Evolutionary conservation across 2,113 vertebrate species (phyloP).

Genomic region (Romanogobio albipinnatus): DNA sequence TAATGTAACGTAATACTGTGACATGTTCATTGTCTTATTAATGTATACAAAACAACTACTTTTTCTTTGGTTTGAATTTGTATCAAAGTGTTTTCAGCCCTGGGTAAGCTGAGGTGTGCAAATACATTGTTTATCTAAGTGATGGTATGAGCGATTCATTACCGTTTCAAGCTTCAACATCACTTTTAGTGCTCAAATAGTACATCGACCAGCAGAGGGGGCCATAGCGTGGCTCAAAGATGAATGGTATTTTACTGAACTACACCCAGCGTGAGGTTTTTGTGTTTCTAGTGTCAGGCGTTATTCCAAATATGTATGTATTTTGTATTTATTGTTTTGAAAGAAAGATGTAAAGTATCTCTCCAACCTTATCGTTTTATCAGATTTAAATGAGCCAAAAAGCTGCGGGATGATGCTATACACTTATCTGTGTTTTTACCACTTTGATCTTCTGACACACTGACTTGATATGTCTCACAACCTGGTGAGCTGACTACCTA

Average conservation of each 20-base stretch:
- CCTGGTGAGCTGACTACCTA: not conserved
- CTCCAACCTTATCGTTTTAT: not conserved
- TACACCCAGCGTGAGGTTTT: not conserved
- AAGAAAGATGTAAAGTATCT: not conserved
- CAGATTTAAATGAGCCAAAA: not conserved
- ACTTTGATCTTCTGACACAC: slow-evolving; percentile 6
- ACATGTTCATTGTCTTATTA: not conserved
- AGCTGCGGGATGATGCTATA: not conserved
- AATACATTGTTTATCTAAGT: not conserved
- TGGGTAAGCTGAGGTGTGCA: not conserved
- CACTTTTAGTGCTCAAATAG: not conserved
- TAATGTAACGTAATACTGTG: not conserved
- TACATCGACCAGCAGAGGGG: slow-evolving; percentile 9
- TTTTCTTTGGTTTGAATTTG: not conserved
- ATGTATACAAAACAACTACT: not conserved
- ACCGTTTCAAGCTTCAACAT: not conserved
- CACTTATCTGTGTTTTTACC: not conserved
- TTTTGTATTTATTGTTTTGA: not conserved
- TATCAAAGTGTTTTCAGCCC: not conserved
- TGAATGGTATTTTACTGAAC: not conserved
- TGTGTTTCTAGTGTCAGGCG: not conserved
- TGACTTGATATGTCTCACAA: not conserved
- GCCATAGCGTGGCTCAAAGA: not conserved
- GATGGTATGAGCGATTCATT: not conserved
- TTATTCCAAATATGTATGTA: not conserved